Evolutionary conservation across 2,888 invertebrate genomes (phyloP).

Genomic region (Oxyteleia sp.): DNA sequence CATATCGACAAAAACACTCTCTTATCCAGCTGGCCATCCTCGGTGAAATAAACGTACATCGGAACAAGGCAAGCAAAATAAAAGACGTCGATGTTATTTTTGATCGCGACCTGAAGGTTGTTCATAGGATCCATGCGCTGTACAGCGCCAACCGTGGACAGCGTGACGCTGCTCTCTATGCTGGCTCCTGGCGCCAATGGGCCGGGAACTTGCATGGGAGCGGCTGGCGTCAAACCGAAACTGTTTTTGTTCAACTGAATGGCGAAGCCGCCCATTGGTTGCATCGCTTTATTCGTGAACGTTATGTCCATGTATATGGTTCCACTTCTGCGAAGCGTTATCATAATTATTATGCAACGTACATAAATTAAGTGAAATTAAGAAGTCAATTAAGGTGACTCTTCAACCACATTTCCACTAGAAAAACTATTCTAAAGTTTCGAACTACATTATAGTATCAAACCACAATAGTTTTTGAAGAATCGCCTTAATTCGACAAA

Average conservation of each 20-base stretch:
- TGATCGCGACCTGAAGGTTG: constrained; percentile 98
- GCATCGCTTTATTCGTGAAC: constrained; percentile 99
- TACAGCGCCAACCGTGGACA: constrained; percentile 96
- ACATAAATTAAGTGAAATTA: too few relatives aligned
- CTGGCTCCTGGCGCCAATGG: constrained; percentile 93
- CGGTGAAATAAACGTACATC: constrained; percentile 96
- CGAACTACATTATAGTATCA: too few relatives aligned
- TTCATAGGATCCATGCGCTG: constrained; percentile 99
- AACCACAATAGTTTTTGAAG: too few relatives aligned
- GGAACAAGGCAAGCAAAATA: constrained; percentile 98
- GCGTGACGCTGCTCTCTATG: constrained; percentile 92
- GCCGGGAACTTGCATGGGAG: constrained; percentile 93
- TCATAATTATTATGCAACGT: too few relatives aligned
- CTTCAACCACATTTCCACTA: too few relatives aligned
- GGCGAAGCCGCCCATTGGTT: constrained; percentile 98
- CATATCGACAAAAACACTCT: constrained; percentile 97
- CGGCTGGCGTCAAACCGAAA: constrained; percentile 96
- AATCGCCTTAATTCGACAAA: too few relatives aligned
- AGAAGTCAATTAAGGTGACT: too few relatives aligned
- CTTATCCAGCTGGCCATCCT: constrained; percentile 99
- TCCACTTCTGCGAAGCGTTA: constrained; percentile 89
- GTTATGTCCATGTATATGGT: constrained; percentile 98
- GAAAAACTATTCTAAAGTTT: too few relatives aligned
- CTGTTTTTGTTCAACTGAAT: constrained; percentile 99
- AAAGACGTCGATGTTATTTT: constrained; percentile 99